These are phyloP conservation scores for Halictus rubicundus DNA, from an alignment of 1,140 invertebrate species.

Conservation along the genomic window DNA sequence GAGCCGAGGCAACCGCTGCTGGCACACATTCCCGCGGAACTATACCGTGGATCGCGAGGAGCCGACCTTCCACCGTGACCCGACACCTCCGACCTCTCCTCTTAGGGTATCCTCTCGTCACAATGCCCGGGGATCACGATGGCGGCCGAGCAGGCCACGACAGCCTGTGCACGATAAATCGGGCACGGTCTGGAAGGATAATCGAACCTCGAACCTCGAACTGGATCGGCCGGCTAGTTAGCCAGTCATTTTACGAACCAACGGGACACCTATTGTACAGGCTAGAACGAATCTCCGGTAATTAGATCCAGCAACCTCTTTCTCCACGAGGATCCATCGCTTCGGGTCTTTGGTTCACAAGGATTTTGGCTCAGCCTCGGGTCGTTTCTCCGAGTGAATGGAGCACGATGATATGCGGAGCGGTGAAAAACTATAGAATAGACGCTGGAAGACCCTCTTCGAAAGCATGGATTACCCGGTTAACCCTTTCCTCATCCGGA, in stretches of 20 bases:
- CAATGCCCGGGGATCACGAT: constrained; percentile 43
- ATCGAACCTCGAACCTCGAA: constrained; percentile 24
- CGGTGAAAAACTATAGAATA: no score
- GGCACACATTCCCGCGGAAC: constrained; percentile 68
- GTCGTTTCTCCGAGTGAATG: constrained; percentile 3
- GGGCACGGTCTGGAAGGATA: constrained; percentile 21
- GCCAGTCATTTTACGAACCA: no score
- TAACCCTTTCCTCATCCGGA: not conserved
- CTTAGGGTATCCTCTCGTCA: not conserved
- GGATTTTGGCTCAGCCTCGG: not conserved
- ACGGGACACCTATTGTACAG: not conserved
- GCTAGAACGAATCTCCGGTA: constrained; percentile 60
- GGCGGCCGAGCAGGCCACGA: constrained; percentile 33
- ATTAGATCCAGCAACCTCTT: constrained; percentile 54
- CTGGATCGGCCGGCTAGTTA: no score
- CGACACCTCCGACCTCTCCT: constrained; percentile 44
- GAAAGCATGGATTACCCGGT: constrained; percentile 32
- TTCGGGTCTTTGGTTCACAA: not conserved
- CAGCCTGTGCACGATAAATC: constrained; percentile 21
- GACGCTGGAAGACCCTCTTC: not conserved
- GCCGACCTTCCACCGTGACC: constrained; percentile 55
- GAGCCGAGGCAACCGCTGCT: constrained; percentile 63
- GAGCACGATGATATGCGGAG: constrained; percentile 21
- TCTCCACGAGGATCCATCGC: not conserved
- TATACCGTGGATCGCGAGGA: constrained; percentile 41